These are phyloP conservation scores for Rhopalosiphum padi DNA, from an alignment of 1,140 invertebrate species.

Conservation along the genomic window DNA sequence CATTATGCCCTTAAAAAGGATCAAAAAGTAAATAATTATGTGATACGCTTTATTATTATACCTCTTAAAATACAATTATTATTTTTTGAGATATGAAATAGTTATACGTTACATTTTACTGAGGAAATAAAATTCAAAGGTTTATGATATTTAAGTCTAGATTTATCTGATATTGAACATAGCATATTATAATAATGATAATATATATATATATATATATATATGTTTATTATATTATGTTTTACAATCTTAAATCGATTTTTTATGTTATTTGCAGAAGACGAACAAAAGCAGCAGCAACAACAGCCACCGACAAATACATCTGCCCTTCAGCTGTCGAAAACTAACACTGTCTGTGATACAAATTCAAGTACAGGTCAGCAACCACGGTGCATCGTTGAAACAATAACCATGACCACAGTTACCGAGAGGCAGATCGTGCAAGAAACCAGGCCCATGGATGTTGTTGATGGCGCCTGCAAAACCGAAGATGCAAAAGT, in stretches of 20 bases:
- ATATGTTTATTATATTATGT: not conserved
- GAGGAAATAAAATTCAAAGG: not conserved
- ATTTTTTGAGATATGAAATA: not conserved
- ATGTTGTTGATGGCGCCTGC: not conserved
- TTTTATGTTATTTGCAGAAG: not conserved
- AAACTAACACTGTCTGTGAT: slow-evolving; percentile 32
- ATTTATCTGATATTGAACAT: not conserved
- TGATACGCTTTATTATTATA: not conserved
- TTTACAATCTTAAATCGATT: not conserved
- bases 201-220: not conserved
- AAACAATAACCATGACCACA: slow-evolving; percentile 74
- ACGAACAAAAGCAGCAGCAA: slow-evolving; percentile 8
- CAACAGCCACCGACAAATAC: not conserved
- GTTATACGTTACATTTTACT: not conserved
- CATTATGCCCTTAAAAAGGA: not conserved
- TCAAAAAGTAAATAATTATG: not conserved
- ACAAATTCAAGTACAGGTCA: not conserved
- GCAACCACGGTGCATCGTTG: slow-evolving; percentile 69
- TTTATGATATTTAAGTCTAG: not conserved
- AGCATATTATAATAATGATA: not conserved
- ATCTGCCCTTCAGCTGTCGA: not conserved
- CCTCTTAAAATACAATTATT: not conserved
- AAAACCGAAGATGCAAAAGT: slow-evolving; percentile 58
- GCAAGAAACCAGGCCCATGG: slow-evolving; percentile 64
- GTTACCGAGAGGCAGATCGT: slow-evolving; percentile 72